Percentiles rank a stretch among this genome's conserved stretches.
Evolutionary conservation across 2,888 invertebrate genomes (phyloP).

Genomic region (Heliconius cydno): DNA sequence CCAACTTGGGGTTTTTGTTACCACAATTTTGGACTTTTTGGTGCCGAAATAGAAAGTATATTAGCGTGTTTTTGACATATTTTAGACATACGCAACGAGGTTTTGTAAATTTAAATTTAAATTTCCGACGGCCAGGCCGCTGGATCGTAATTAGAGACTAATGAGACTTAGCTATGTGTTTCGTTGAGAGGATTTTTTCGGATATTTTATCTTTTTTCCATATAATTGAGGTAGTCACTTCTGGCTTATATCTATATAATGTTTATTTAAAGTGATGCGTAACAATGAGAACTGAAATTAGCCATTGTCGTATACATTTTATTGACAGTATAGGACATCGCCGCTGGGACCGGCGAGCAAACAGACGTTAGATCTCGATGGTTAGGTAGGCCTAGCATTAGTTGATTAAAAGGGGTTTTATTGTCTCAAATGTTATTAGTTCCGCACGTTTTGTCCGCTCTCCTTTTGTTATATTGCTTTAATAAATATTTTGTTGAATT

Average conservation of each 20-base stretch:
- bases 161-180: slow-evolving; percentile 72
- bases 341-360: slow-evolving; percentile 13
- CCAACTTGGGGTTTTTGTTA: slow-evolving; percentile 36
- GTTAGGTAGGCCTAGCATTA: slow-evolving; percentile 28
- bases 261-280: background rate
- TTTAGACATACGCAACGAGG: slow-evolving; percentile 41
- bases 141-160: slow-evolving; percentile 76
- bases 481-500: background rate
- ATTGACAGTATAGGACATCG: slow-evolving; percentile 21
- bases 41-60: slow-evolving; percentile 48
- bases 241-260: background rate
- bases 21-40: slow-evolving; percentile 47
- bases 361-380: slow-evolving; percentile 18
- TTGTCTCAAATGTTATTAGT: slow-evolving; percentile 19
- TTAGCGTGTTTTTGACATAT: slow-evolving; percentile 50
- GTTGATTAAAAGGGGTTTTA: slow-evolving; percentile 28
- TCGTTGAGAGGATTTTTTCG: slow-evolving; percentile 60
- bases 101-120: slow-evolving; percentile 74
- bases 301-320: slow-evolving; percentile 16
- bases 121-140: slow-evolving; percentile 68
- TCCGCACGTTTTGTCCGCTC: background rate
- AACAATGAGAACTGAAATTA: slow-evolving; percentile 38
- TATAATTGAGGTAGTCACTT: background rate
- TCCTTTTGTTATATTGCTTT: slow-evolving; percentile 5
- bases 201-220: slow-evolving; percentile 1